Base-by-base conservation (phyloP, 2,113 vertebrate species). In the Ptyas mucosa region DNA sequence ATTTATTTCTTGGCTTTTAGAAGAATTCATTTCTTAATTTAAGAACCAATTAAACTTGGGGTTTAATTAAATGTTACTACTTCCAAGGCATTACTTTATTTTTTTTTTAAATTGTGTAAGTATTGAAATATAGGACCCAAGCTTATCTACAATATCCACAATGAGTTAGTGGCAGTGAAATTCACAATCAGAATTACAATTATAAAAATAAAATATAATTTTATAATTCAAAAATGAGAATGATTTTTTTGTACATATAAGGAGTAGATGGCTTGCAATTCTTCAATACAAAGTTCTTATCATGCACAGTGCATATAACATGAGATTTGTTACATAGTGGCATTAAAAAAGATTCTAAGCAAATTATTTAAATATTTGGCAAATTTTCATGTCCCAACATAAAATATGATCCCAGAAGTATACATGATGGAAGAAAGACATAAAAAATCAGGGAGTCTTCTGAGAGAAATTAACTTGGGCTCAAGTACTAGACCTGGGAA, bases 91-190 rank as follows among this genome's bases (percentile, higher is more conserved):
- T 64, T 89, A 86, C 23, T 96, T 97, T 92, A 96, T 58, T 89
- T 94, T 90, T 51, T 51, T 94, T 81, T 51, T 24, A 92, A 92
- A n/a, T 94, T 81, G 93, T 4, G 1, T 1, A 88, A 26, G 85
- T 29, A 88, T 95, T 97, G 96, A 97, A 97, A 97, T 97, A 93
- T 87, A 1, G 81, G 96, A 97, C 96, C 89, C 53, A 58, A 55
- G 81, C 55, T 91, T 90, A 95, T 92, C 94, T 55, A 87, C 43
- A 61, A 88, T 90, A 95, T 61, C 87, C 94, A 96, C 87, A 96
- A 89, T 89, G 95, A 95, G 64, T 89, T 54, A 75, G 89, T 91
- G 93, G 93, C 94, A 93, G 3, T 94, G 89, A 95, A 96, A 96
- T 89, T 53, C 88, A 92, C 90, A 91, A 93, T 75, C 86, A 20